These are phyloP conservation scores for Drosophila kuntzei DNA, from an alignment of 2,888 invertebrate species.

Conservation along the genomic window DNA sequence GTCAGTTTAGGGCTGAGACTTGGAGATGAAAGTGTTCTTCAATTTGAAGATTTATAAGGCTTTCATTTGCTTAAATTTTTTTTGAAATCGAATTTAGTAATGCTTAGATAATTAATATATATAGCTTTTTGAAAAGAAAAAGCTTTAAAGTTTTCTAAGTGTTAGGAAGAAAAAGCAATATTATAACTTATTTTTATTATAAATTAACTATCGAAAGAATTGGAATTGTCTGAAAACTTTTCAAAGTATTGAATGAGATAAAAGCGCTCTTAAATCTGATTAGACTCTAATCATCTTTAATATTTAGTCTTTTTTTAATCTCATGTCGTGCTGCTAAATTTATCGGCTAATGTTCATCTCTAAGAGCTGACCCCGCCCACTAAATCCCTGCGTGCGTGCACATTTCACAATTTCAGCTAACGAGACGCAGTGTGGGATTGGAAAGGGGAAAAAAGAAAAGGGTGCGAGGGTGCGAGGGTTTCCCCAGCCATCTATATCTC, in stretches of 20 bases:
- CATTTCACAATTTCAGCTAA: constrained; percentile 75
- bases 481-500: constrained; percentile 8
- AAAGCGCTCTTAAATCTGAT: neutral
- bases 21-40: constrained; percentile 26
- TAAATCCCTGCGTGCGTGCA: constrained; percentile 63
- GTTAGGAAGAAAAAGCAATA: too few species aligned
- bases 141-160: too few species aligned
- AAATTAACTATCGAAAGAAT: too few species aligned
- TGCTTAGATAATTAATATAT: too few species aligned
- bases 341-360: constrained; percentile 32
- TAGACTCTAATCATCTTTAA: too few species aligned
- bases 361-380: constrained; percentile 15
- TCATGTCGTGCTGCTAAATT: neutral
- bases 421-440: constrained; percentile 54
- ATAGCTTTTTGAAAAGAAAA: too few species aligned
- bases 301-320: neutral
- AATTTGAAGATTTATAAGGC: neutral
- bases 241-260: too few species aligned
- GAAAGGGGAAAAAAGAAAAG: neutral
- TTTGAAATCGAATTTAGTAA: too few species aligned
- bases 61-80: too few species aligned
- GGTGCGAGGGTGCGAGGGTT: constrained; percentile 6
- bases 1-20: too few species aligned
- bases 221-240: too few species aligned
- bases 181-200: too few species aligned